phyloP scores from a whole-genome alignment of 2,888 invertebrate genomes.

The Eutolmus rufibarbis region DNA sequence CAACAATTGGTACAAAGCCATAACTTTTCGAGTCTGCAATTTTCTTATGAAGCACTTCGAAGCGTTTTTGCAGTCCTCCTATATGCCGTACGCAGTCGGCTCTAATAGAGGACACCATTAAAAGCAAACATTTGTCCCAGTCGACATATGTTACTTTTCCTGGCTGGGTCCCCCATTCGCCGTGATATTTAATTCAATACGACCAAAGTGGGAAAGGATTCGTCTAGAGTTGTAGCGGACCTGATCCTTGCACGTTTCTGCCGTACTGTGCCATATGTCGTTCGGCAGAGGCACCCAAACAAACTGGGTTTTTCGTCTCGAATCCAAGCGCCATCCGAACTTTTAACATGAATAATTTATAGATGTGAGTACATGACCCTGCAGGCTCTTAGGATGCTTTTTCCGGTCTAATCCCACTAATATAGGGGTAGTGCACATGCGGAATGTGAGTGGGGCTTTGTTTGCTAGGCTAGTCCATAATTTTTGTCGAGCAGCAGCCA shows the following conservation, averaged over 20 bases:
- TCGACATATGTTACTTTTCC: conserved; percentile 10
- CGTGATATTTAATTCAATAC: conserved; percentile 18
- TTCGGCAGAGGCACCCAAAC: neutral
- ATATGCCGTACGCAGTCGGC: neutral
- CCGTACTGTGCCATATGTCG: neutral
- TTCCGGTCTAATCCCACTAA: conserved; percentile 23
- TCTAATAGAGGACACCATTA: neutral
- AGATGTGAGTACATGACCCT: neutral
- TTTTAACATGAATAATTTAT: conserved; percentile 28
- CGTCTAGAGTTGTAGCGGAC: neutral
- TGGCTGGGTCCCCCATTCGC: neutral
- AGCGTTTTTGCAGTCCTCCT: neutral
- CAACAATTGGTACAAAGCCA: neutral
- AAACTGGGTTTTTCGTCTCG: conserved; percentile 16
- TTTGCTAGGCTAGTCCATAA: neutral
- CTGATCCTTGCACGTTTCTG: neutral
- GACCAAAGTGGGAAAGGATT: neutral
- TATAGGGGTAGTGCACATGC: neutral
- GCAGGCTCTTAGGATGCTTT: neutral
- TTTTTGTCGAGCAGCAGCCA: neutral
- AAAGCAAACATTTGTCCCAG: conserved; percentile 6
- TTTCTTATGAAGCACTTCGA: neutral
- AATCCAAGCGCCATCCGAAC: conserved; percentile 2
- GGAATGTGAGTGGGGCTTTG: neutral
- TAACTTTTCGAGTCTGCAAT: neutral